Evolutionary conservation across 2,797 vertebrate genomes (phyloP).

Genomic region (Hafferia zeledoni): DNA sequence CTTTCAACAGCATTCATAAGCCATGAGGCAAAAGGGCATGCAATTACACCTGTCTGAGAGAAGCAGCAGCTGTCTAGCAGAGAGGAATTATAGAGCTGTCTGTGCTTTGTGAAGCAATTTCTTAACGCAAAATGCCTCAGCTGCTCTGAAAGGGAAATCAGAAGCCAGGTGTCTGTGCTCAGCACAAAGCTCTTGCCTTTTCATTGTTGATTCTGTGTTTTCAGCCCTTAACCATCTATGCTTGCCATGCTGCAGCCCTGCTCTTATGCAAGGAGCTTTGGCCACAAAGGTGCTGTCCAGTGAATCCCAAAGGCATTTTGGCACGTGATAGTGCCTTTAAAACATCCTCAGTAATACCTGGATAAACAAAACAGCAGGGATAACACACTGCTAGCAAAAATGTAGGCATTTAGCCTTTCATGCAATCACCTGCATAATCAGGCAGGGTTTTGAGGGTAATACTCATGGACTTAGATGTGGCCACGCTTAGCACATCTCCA

Average conservation of each 20-base stretch:
- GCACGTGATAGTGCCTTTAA: rapidly evolving
- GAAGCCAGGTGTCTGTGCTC: neutral
- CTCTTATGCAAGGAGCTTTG: neutral
- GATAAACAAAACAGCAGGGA: neutral
- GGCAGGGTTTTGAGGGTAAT: neutral
- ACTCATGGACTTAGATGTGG: neutral
- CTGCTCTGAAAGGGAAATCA: neutral
- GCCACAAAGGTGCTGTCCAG: neutral
- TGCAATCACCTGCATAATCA: neutral
- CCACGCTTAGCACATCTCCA: neutral
- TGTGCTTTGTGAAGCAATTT: neutral
- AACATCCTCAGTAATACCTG: neutral
- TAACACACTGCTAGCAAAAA: neutral
- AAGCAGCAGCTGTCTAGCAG: neutral
- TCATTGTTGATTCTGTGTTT: neutral
- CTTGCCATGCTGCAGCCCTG: neutral
- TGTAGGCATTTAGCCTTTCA: rapidly evolving
- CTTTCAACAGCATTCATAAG: neutral
- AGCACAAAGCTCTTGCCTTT: neutral
- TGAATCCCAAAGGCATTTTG: neutral
- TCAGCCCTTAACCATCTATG: neutral
- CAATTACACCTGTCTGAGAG: neutral
- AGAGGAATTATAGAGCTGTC: neutral
- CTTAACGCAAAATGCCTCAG: neutral
- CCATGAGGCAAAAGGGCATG: neutral